Percentiles rank a stretch among this genome's conserved stretches.
phyloP scores from a whole-genome alignment of 2,113 vertebrate genomes.

The Barnardius zonarius region DNA sequence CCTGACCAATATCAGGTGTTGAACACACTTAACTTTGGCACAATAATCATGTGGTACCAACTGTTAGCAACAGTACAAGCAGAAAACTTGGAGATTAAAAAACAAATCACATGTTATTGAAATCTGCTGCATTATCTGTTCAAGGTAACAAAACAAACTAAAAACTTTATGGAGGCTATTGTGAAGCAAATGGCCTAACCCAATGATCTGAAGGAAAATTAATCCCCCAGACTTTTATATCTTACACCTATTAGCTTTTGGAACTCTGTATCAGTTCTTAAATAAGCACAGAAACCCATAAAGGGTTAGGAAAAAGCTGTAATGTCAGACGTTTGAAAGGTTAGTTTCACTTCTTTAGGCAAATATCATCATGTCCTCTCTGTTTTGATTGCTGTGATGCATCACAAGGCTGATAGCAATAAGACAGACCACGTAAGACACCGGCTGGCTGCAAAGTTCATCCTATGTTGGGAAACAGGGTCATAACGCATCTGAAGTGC shows the following conservation, averaged over 20 bases:
- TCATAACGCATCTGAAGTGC: not conserved
- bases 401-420: too few relatives aligned
- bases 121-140: not conserved
- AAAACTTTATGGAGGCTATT: not conserved
- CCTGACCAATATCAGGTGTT: not conserved
- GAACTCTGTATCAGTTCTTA: not conserved
- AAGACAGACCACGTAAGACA: not conserved
- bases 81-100: not conserved
- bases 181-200: not conserved
- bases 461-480: not conserved
- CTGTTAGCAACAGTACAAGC: not conserved
- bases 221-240: not conserved
- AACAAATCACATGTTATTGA: not conserved
- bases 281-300: not conserved
- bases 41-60: not conserved
- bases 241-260: not conserved
- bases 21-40: not conserved
- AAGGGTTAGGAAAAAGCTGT: not conserved
- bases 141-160: not conserved
- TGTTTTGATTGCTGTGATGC: not conserved
- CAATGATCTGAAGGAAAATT: not conserved
- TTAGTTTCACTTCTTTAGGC: not conserved
- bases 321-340: not conserved
- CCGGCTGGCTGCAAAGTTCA: not conserved
- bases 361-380: not conserved